Base-by-base conservation (phyloP, 1,140 invertebrate species). In the Drosophila varians region DNA sequence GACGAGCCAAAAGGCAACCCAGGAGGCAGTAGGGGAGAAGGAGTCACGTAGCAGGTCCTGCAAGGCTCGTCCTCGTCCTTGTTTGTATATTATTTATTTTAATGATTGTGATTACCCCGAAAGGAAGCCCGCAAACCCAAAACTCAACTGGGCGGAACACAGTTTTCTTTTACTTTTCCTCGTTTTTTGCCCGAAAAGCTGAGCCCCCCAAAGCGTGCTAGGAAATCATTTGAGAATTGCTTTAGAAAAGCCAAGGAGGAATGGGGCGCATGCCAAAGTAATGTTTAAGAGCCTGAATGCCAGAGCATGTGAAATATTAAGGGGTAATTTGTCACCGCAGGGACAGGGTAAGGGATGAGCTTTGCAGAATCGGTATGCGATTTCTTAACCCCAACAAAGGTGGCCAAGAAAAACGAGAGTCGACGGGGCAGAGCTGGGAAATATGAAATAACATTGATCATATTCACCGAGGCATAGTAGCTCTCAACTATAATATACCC, bases 41-140 rank as follows among this genome's bases (percentile, higher is more conserved):
- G 49, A 9, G 14, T 19, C 43, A 8, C 14, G 43, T 26, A 38
- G 65, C 47, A 16, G 49, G 28, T 23, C 14, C 4, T 9, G 2
- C 28, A 9, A 31, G 52, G 12, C 26, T 47, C 57, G 5, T 21
- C 21, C 21, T 40, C 42, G 46, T 53, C 46, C 74, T 71, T 84
- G 61, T 80, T 86, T 86, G 49, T 69, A 58, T 80, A 68, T 73
- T 68, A 77, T 74, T 56, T 73, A 80, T 80, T 86, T 86, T 86
- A 86, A 86, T 74, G 68, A 77, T 79, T 68, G 64, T 68, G 64
- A 68, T 68, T 68, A 68, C 64, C 64, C 61, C 26, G 34, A 68
- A 66, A 76, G 38, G 66, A 40, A 76, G 68, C 40, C 52, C 48
- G 48, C 52, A 56, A 38, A 34, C 47, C 60, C 31, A 72, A n/a